These are phyloP conservation scores for Andrena hattorfiana DNA, from an alignment of 2,888 invertebrate genomes.

Conservation along the genomic window DNA sequence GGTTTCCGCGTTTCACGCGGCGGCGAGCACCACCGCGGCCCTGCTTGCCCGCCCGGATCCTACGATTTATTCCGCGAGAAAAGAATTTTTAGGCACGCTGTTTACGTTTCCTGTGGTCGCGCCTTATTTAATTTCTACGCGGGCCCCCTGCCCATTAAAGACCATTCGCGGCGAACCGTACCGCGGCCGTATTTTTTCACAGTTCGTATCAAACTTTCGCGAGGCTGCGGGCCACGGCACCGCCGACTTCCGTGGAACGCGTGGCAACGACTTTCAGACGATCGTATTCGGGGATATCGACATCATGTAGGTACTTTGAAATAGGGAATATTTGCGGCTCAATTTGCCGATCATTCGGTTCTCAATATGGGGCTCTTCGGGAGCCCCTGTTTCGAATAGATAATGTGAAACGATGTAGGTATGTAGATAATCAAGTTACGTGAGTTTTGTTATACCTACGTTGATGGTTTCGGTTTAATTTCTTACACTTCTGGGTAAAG, in stretches of 20 bases:
- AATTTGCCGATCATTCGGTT: too few species aligned
- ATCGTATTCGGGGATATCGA: neutral
- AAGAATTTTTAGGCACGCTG: conserved; percentile 64
- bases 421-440: too few species aligned
- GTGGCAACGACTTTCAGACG: neutral
- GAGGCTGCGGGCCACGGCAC: neutral
- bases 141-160: conserved; percentile 28
- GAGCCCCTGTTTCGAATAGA: too few species aligned
- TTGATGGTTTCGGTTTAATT: too few species aligned
- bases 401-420: too few species aligned
- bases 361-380: too few species aligned
- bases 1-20: conserved; percentile 75
- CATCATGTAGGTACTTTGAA: neutral
- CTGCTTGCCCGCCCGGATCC: conserved; percentile 49
- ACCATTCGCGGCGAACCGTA: conserved; percentile 55
- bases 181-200: conserved; percentile 25
- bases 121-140: conserved; percentile 59
- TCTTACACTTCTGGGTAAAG: too few species aligned
- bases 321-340: neutral
- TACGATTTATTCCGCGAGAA: conserved; percentile 60
- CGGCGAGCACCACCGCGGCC: conserved; percentile 35
- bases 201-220: conserved; percentile 31
- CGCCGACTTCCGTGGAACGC: conserved; percentile 5
- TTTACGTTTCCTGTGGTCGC: conserved; percentile 55
- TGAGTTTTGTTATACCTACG: too few species aligned